A percentile compares a stretch with the other conserved stretches of the same genome.
phyloP scores from a whole-genome alignment of 2,113 vertebrate species.

The Polypterus bichir region DNA sequence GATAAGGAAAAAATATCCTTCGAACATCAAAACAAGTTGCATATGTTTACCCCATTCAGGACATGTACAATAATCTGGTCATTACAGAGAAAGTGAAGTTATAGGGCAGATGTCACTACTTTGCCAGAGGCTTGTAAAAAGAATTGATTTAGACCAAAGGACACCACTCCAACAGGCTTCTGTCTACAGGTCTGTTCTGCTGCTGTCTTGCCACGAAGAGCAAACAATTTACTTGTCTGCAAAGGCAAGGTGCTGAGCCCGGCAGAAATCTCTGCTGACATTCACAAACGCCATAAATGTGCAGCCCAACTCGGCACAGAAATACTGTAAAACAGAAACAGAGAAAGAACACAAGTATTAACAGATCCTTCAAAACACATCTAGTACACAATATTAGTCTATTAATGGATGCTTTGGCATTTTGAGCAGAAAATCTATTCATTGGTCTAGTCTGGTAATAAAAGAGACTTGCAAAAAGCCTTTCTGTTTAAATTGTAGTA shows the following conservation, averaged over 20 bases:
- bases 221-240: slow-evolving; percentile 86
- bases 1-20: slow-evolving; percentile 57
- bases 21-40: slow-evolving; percentile 48
- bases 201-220: slow-evolving; percentile 48
- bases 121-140: slow-evolving; percentile 27
- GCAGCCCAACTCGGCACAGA: slow-evolving; percentile 74
- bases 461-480: no score
- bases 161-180: slow-evolving; percentile 40
- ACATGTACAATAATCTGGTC: slow-evolving; percentile 58
- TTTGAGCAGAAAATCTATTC: no score
- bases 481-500: no score
- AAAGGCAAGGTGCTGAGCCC: slow-evolving; percentile 95
- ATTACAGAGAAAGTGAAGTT: slow-evolving; percentile 45
- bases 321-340: slow-evolving; percentile 53
- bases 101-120: slow-evolving; percentile 28
- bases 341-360: slow-evolving; percentile 6
- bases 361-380: no score
- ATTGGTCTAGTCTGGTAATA: no score
- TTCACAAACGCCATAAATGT: slow-evolving; percentile 99
- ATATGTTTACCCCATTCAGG: slow-evolving; percentile 65
- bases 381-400: no score
- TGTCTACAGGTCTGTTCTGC: slow-evolving; percentile 43
- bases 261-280: slow-evolving; percentile 94
- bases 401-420: no score
- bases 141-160: slow-evolving; percentile 13